phyloP scores from a whole-genome alignment of 1,140 invertebrate genomes.

The Globodera ellingtonae region DNA sequence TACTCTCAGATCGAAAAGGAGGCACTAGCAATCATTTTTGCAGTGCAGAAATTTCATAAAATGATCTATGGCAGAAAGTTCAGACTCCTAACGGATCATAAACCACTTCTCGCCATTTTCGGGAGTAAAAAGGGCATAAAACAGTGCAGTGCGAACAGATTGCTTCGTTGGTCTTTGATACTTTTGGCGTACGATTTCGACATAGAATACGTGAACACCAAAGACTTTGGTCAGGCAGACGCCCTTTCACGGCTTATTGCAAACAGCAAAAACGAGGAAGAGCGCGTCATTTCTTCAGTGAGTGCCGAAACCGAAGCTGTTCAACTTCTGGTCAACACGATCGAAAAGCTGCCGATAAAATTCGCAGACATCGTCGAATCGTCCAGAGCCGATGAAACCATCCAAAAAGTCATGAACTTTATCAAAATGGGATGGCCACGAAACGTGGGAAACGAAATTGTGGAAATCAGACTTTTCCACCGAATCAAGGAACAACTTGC shows the following conservation, averaged over 20 bases:
- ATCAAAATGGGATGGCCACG: not conserved
- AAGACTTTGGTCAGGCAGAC: slow-evolving; percentile 53
- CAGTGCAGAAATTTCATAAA: slow-evolving; percentile 54
- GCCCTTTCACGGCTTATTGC: no score
- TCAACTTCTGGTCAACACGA: no score
- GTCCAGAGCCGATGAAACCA: not conserved
- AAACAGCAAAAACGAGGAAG: no score
- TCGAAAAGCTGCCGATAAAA: not conserved
- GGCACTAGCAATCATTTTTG: not conserved
- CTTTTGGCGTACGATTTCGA: slow-evolving; percentile 65
- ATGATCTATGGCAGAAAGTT: slow-evolving; percentile 69
- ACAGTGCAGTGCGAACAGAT: not conserved
- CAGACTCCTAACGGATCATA: slow-evolving; percentile 68
- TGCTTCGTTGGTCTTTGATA: not conserved
- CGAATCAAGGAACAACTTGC: not conserved
- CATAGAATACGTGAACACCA: slow-evolving; percentile 59
- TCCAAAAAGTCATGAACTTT: not conserved
- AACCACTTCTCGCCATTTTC: slow-evolving; percentile 61
- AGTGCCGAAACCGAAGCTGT: not conserved
- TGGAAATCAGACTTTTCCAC: not conserved
- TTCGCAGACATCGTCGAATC: not conserved
- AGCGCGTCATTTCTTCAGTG: no score
- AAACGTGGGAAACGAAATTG: not conserved
- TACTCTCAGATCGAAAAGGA: slow-evolving; percentile 51
- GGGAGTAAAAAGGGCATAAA: not conserved